Conservation (phyloP, 2,888 invertebrate genomes). For the Spatulosminthurus flaviceps region DNA sequence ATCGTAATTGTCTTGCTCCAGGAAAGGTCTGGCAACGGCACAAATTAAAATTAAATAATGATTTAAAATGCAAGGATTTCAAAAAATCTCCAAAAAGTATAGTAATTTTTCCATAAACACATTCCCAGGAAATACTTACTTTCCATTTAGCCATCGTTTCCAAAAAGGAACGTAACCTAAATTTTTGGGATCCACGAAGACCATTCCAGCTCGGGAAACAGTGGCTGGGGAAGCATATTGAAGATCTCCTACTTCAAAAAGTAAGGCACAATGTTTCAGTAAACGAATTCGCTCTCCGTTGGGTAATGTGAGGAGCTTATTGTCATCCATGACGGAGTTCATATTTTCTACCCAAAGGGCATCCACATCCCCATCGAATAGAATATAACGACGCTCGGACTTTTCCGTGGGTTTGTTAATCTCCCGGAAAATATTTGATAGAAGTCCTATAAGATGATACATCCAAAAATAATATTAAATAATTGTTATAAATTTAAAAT, state of each 20-base stretch:
- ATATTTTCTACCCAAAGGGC: conserved; percentile 96
- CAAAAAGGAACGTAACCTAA: conserved; percentile 87
- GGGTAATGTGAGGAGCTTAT: conserved; percentile 85
- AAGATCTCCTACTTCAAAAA: conserved; percentile 90
- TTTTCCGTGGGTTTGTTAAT: conserved; percentile 81
- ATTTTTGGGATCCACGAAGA: conserved; percentile 92
- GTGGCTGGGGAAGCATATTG: conserved; percentile 93
- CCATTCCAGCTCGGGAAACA: conserved; percentile 92
- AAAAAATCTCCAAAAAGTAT: no score
- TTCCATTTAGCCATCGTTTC: conserved; percentile 78
- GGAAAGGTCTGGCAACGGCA: conserved; percentile 65
- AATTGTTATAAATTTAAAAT: no score
- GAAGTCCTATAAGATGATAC: conserved; percentile 70
- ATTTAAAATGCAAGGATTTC: no score
- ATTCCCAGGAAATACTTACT: conserved; percentile 56
- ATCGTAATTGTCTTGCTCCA: conserved; percentile 67
- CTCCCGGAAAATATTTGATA: conserved; percentile 90
- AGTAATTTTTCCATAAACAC: no score
- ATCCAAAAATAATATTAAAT: no score
- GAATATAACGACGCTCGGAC: conserved; percentile 81
- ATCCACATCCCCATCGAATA: conserved; percentile 95
- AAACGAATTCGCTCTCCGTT: conserved; percentile 89
- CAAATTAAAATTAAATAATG: no score
- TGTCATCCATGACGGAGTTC: conserved; percentile 98
- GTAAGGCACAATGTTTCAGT: conserved; percentile 80